Base-by-base conservation (phyloP, 1,140 invertebrate species). In the Lepidostoma basale region DNA sequence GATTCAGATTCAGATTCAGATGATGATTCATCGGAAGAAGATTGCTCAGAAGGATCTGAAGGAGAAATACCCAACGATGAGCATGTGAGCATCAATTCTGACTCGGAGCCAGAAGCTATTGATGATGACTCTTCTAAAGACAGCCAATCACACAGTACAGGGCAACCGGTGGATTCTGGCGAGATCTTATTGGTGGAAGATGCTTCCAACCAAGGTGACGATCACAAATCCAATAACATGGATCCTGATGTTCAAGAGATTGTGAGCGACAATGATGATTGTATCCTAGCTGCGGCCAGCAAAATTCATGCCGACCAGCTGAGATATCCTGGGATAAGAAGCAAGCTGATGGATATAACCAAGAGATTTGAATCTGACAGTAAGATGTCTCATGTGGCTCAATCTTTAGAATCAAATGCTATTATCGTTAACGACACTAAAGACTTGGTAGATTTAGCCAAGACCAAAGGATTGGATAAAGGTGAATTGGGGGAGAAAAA, bases 361-460 rank as follows among this genome's bases (percentile, higher is more conserved):
- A 81, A 88, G 49, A 87, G 87, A 72, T 81, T 88, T 25, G 88
- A 88, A 74, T 83, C 85, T n/a, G 88, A 86, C 71, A 85, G 83
- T 70, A 88, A 88, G 68, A 80, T 10, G 22, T 1, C 20, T 47
- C 20, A 26, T 18, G n/a, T n/a, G n/a, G n/a, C n/a, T n/a, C n/a
- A n/a, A n/a, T n/a, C n/a, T n/a, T n/a, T n/a, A n/a, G n/a, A n/a
- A n/a, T n/a, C 74, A 52, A 83, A 77, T 69, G 87, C 89, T 1
- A 90, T 91, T 62, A 86, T 91, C 25, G 87, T 90, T 0, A 91
- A 88, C 74, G 88, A 91, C 74, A 90, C 89, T 1, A 91, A 91
- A 78, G 83, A 87, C 39, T 78, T 91, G 52, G 88, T 90, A 9
- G 88, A 90, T 77, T 90, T 92, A 68, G 89, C 88, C n/a, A 28